Evolutionary conservation across 2,888 invertebrate species (phyloP), one percentile per base, ranked within the genome.

Genomic region (Sarcophaga caerulescens): DNA sequence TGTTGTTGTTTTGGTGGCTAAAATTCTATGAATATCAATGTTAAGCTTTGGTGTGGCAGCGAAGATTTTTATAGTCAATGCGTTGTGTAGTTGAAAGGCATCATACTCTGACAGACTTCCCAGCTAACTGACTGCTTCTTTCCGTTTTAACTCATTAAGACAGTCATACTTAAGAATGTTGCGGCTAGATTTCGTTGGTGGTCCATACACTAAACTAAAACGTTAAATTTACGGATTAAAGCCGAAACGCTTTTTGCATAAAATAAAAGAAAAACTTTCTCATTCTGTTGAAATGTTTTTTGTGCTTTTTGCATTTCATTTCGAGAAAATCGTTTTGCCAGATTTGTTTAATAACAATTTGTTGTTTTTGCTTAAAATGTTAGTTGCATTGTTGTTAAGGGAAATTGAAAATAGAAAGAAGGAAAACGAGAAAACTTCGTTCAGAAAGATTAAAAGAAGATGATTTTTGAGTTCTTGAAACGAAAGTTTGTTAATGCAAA

Each of bases 111-210:
- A 35, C 35, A 35, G 35, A 35, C 35, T 35, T 35, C 10, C 52
- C 17, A 17, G 14, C 12, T 52, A 52, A 52, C 52, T 52, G 52
- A 70, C 52, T 77, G 71, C 69, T 65, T 78, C 71, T 19, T 63
- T 73, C 69, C 12, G 17, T 68, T 52, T 70, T 75, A 81, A 78
- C 78, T 86, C 70, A 84, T 86, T 86, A 84, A 83, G 74, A 8
- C 65, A 81, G 80, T 78, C 66, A 70, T 70, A 69, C 19, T 82
- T 63, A 71, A 47, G 35, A 62, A 45, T 57, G 68, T 68, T 62
- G 47, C 63, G 17, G 44, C 63, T 69, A 14, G 35, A 25, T 66
- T 66, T 75, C 59, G n/a, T 60, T 81, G 69, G 52, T 52, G 52
- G 52, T 52, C 17, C 17, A 62, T 19, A 62, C 4, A 69, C 47